These are phyloP conservation scores for Poeciliopsis retropinna DNA, from an alignment of 2,113 vertebrate species.

Conservation along the genomic window DNA sequence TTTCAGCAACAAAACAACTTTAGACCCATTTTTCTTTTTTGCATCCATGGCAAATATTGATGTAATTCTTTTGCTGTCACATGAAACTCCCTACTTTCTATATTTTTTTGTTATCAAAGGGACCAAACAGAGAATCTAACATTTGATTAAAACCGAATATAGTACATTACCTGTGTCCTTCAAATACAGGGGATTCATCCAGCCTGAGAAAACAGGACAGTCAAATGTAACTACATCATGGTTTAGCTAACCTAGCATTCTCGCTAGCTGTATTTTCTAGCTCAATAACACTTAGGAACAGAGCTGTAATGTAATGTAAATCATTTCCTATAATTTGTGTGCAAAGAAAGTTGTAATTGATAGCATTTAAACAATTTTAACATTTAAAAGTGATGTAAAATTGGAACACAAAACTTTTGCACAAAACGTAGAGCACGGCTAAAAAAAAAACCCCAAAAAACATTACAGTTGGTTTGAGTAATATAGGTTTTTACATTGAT, in stretches of 20 bases:
- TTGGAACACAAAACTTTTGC: neutral
- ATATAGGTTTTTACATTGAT: conserved; percentile 35
- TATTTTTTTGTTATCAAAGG: too few relatives aligned
- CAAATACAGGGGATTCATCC: conserved; percentile 51
- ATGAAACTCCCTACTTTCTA: too few relatives aligned
- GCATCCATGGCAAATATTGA: too few relatives aligned
- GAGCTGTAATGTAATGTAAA: neutral
- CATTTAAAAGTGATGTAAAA: neutral
- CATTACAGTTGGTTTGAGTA: neutral
- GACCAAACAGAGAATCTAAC: neutral
- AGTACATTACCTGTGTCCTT: conserved; percentile 61
- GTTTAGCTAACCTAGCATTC: too few relatives aligned
- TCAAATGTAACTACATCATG: neutral
- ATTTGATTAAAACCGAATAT: neutral
- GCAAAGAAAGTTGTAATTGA: neutral
- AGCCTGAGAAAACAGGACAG: conserved; percentile 43
- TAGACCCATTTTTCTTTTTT: too few relatives aligned
- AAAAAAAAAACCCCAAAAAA: neutral
- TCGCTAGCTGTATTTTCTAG: neutral
- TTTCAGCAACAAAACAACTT: too few relatives aligned
- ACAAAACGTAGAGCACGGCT: neutral
- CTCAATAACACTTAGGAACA: neutral
- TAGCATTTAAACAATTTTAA: neutral
- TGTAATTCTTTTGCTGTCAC: too few relatives aligned
- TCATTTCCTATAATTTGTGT: neutral